Evolutionary conservation across 2,888 invertebrate genomes (phyloP).

Genomic region (Cerastis rubricosa): DNA sequence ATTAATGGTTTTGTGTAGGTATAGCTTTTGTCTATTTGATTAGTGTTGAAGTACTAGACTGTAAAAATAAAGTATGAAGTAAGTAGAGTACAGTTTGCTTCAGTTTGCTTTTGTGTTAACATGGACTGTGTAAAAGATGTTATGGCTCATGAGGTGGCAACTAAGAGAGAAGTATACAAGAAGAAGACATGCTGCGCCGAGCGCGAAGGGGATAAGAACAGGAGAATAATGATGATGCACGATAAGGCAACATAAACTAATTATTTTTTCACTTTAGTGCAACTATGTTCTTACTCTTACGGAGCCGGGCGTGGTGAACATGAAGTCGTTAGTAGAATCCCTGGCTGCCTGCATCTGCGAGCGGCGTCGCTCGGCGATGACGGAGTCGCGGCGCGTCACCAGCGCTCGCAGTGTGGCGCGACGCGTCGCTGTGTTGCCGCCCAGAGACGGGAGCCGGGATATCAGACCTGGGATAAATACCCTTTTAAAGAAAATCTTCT

Average conservation of each 20-base stretch:
- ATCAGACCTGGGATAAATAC: constrained; percentile 70
- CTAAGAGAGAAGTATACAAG: background rate
- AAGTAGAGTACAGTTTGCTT: constrained; percentile 6
- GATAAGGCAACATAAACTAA: background rate
- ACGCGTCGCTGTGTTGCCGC: constrained; percentile 89
- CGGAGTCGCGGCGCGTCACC: constrained; percentile 95
- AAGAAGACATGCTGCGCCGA: background rate
- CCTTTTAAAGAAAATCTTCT: background rate
- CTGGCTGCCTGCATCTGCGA: constrained; percentile 85
- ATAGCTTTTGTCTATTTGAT: constrained; percentile 7
- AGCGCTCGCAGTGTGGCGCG: constrained; percentile 96
- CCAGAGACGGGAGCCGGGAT: constrained; percentile 80
- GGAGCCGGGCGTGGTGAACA: constrained; percentile 77
- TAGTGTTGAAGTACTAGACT: background rate
- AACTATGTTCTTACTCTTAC: constrained; percentile 66
- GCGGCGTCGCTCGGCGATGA: constrained; percentile 93
- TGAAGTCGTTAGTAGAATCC: constrained; percentile 73
- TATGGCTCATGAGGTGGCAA: background rate
- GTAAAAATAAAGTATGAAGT: constrained; percentile 2
- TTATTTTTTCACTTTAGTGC: background rate
- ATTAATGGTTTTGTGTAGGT: constrained; percentile 30
- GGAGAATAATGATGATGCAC: background rate
- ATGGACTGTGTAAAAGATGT: background rate
- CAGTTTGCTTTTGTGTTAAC: constrained; percentile 1
- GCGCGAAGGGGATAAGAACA: background rate